Conservation (phyloP, 1,140 invertebrate species). For the Harpegnathos saltator region DNA sequence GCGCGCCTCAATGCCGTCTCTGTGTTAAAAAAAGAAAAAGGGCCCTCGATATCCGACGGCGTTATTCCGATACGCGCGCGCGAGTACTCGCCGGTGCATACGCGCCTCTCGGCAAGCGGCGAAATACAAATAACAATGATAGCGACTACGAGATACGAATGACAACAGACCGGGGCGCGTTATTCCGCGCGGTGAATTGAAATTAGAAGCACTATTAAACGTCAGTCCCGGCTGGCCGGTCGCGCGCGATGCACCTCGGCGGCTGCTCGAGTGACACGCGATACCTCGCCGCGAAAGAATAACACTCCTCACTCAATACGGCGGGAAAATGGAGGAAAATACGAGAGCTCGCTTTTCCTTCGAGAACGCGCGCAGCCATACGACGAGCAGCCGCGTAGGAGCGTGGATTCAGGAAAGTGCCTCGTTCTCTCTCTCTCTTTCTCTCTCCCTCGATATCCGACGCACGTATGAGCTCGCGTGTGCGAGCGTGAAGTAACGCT, state of each 20-base stretch:
- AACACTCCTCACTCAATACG: not conserved
- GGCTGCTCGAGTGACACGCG: too few relatives aligned
- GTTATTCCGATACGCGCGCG: not conserved
- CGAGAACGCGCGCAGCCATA: not conserved
- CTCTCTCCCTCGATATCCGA: constrained; percentile 6
- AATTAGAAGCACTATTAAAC: too few relatives aligned
- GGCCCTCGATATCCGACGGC: constrained; percentile 6
- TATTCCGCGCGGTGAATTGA: not conserved
- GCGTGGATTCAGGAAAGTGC: constrained; percentile 18
- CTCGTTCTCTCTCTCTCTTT: not conserved
- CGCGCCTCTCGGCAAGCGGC: not conserved
- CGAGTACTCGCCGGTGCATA: not conserved
- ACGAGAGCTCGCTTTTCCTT: constrained; percentile 4
- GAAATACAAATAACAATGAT: constrained; percentile 1
- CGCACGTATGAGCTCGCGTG: not conserved
- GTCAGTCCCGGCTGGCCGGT: too few relatives aligned
- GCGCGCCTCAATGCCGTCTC: constrained; percentile 16
- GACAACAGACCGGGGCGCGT: not conserved
- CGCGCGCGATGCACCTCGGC: too few relatives aligned
- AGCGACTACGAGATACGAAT: not conserved
- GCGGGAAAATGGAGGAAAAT: constrained; percentile 1
- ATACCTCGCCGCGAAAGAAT: not conserved
- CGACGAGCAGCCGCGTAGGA: not conserved
- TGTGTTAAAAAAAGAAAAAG: constrained; percentile 40
- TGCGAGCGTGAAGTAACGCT: constrained; percentile 29